These are phyloP conservation scores for Thryonomys swinderianus DNA, from an alignment of 2,113 vertebrate genomes.

Conservation along the genomic window DNA sequence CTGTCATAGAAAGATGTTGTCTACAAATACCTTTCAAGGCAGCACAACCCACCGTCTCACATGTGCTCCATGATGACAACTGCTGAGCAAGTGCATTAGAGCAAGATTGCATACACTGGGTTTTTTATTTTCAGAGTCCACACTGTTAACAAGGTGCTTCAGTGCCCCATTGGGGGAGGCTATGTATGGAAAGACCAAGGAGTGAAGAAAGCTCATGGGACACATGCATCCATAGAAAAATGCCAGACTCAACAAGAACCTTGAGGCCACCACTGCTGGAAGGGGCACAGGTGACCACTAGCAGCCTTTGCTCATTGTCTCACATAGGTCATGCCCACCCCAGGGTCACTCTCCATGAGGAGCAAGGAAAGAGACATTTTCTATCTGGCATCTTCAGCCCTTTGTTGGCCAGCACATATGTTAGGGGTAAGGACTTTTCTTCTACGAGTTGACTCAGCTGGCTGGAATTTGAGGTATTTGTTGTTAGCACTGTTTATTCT, in stretches of 20 bases:
- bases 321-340: background rate
- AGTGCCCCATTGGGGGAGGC: background rate
- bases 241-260: background rate
- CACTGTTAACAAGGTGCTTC: background rate
- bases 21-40: background rate
- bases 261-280: background rate
- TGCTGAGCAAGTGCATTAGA: background rate
- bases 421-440: background rate
- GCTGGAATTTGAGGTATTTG: background rate
- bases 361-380: background rate
- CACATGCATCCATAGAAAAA: background rate
- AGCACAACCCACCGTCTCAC: background rate
- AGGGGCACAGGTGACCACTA: background rate
- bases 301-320: conserved; percentile 28
- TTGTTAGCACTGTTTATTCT: background rate
- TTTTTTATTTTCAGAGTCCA: background rate
- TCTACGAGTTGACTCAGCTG: background rate
- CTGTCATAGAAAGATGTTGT: background rate
- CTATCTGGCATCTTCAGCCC: background rate
- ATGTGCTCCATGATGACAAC: conserved; percentile 2
- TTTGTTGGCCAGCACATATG: background rate
- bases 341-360: background rate
- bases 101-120: background rate
- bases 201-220: background rate
- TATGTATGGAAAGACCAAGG: conserved; percentile 10